Conservation (phyloP, 2,797 vertebrate species). For the Propithecus deckenii region DNA sequence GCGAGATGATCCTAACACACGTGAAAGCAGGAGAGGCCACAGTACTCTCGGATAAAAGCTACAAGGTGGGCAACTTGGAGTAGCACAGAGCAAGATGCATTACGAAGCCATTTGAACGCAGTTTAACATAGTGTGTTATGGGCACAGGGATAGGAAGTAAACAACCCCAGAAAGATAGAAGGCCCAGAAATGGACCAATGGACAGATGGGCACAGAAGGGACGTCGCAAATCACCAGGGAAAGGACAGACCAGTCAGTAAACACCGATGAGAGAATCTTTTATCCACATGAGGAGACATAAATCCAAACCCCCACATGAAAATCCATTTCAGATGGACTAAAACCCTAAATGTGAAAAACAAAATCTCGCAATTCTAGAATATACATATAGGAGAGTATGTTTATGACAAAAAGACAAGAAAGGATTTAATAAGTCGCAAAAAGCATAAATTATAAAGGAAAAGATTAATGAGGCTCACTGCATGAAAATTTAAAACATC, state of each 20-base stretch:
- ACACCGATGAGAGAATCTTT: background rate
- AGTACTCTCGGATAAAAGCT: background rate
- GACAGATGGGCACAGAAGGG: background rate
- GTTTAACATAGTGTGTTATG: background rate
- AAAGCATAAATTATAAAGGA: background rate
- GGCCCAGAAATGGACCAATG: background rate
- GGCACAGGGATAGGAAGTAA: background rate
- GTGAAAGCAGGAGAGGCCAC: background rate
- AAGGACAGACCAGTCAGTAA: background rate
- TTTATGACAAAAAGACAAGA: background rate
- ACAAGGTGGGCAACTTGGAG: background rate
- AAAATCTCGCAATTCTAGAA: background rate
- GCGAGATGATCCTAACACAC: background rate
- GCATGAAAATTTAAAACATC: background rate
- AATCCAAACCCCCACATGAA: background rate
- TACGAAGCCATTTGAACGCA: background rate
- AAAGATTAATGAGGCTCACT: background rate
- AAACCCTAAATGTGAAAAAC: background rate
- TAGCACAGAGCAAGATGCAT: background rate
- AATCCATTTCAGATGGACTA: slow-evolving; percentile 4
- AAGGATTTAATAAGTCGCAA: background rate
- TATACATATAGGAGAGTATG: background rate
- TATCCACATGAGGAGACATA: background rate
- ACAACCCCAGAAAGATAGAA: background rate
- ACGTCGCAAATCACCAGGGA: background rate